A percentile compares a stretch with the other conserved stretches of the same genome.
Evolutionary conservation across 2,113 vertebrate genomes (phyloP).

Genomic region (Azemiops feae): DNA sequence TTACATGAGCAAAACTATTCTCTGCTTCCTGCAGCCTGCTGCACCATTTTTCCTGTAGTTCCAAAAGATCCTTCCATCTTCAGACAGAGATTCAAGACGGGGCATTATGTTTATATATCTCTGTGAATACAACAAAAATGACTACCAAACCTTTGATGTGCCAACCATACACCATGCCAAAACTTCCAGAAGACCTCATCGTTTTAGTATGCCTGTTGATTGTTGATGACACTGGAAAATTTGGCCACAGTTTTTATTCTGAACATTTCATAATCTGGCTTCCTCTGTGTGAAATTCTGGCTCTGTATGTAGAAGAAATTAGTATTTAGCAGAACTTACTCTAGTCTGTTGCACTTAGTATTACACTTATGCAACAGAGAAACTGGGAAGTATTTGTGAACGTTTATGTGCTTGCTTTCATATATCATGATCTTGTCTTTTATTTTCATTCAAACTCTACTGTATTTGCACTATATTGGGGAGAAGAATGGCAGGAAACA

Average conservation of each 20-base stretch:
- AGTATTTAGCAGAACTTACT: not conserved
- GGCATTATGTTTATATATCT: not conserved
- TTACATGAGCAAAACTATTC: not conserved
- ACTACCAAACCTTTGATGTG: not conserved
- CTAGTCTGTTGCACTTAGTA: not conserved
- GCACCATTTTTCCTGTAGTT: not conserved
- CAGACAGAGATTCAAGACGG: not conserved
- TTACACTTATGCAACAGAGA: not conserved
- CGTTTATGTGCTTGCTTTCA: constrained; percentile 2
- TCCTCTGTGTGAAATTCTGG: constrained; percentile 5
- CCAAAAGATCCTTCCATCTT: not conserved
- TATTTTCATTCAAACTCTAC: not conserved
- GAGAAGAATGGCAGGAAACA: not conserved
- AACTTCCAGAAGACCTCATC: constrained; percentile 2
- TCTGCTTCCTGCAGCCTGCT: not conserved
- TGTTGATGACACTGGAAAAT: constrained; percentile 8
- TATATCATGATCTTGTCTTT: not conserved
- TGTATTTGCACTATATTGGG: not conserved
- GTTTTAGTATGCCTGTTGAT: not conserved
- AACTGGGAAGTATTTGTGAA: constrained; percentile 6
- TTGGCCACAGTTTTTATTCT: not conserved
- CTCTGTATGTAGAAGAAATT: constrained; percentile 6
- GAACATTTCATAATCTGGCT: constrained; percentile 17
- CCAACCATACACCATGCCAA: not conserved
- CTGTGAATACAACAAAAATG: not conserved